Base-by-base conservation (phyloP, 2,888 invertebrate species). In the Hololepta plana region DNA sequence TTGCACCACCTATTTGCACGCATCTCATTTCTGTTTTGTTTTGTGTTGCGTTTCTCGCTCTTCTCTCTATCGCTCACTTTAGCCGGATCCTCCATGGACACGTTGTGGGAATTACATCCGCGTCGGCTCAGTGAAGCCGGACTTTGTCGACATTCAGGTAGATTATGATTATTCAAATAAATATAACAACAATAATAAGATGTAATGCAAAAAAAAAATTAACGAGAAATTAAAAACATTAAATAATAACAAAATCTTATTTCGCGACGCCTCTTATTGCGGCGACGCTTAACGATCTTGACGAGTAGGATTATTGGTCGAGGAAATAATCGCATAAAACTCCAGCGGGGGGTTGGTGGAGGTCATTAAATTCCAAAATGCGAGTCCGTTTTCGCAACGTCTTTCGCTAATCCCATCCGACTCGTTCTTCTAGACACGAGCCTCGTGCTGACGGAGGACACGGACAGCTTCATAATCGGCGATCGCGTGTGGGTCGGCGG, bases 401-500 rank as follows among this genome's bases (percentile, higher is more conserved):
- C n/a, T 9, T 11, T 26, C 7, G 5, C 20, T 20, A 20, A 11
- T 8, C 10, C 11, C 16, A 5, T n/a, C n/a, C n/a, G n/a, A n/a
- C n/a, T n/a, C n/a, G 23, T 29, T 37, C 43, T 59, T 59, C 37
- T 62, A 84, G 84, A 84, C 66, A 76, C 76, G 54, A 81, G 81
- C 55, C 70, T 76, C 35, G 64, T 85, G 41, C 60, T 88, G 49
- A 80, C 80, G 11, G 77, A 80, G 52, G 84, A 87, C 54, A 87
- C 85, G 15, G 91, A 93, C 60, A 85, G 87, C 58, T 93, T 88
- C 55, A 90, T 88, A 45, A 87, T 95, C 46, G 93, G 93, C 14
- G 85, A 95, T 49, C 67, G 80, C 35, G 85, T 95, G 38, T 95
- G 82, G 81, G 90, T 91, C 35, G 82, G 85, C 41, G 88, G 88